phyloP scores from a whole-genome alignment of 2,888 invertebrate genomes.

The Xestia xanthographa region DNA sequence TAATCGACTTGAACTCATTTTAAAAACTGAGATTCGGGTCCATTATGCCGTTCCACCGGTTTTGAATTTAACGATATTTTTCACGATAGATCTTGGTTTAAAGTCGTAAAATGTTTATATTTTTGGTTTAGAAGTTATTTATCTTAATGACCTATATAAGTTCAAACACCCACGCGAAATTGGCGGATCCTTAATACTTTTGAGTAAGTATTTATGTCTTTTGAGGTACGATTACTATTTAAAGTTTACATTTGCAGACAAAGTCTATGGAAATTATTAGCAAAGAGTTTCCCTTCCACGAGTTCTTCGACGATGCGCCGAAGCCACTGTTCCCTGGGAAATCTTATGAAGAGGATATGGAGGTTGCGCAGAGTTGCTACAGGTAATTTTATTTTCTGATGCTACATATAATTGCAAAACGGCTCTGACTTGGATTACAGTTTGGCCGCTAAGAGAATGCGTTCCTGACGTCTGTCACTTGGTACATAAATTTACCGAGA shows the following conservation, averaged over 20 bases:
- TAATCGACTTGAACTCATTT: not conserved
- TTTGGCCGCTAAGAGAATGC: too few species aligned
- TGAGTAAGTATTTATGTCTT: not conserved
- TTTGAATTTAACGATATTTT: not conserved
- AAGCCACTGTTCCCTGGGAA: conserved; percentile 97
- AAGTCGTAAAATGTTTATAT: not conserved
- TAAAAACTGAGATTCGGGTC: not conserved
- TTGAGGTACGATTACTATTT: not conserved
- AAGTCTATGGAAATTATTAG: conserved; percentile 89
- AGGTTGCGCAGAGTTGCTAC: conserved; percentile 98
- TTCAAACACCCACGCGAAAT: too few species aligned
- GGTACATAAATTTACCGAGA: too few species aligned
- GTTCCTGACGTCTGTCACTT: too few species aligned
- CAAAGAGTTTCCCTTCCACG: conserved; percentile 97
- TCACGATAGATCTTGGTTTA: not conserved
- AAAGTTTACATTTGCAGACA: conserved; percentile 57
- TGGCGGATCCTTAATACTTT: not conserved
- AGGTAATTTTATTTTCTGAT: conserved; percentile 82
- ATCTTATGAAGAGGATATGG: conserved; percentile 95
- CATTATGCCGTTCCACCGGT: not conserved
- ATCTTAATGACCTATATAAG: too few species aligned
- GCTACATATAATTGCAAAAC: not conserved
- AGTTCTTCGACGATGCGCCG: conserved; percentile 98
- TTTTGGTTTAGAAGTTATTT: conserved; percentile 5
- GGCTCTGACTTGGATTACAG: too few species aligned